Evolutionary conservation across 2,888 invertebrate species (phyloP).

Genomic region (Beris chalybata): DNA sequence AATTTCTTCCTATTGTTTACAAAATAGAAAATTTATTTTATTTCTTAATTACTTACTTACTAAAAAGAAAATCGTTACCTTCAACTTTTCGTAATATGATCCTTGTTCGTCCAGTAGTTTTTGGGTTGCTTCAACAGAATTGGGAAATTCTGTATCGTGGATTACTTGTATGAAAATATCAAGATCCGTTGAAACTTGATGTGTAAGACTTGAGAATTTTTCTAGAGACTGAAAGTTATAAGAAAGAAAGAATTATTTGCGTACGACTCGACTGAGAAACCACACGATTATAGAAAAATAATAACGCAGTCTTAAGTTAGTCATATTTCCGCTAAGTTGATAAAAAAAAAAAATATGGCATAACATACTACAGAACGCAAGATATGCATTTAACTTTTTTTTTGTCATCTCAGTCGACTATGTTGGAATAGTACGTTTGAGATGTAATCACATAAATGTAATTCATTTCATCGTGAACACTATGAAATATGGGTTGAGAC

Average conservation of each 20-base stretch:
- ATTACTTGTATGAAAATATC: conserved; percentile 86
- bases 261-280: neutral
- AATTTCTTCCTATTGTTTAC: conserved; percentile 71
- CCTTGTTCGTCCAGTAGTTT: conserved; percentile 83
- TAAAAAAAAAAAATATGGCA: neutral
- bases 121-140: conserved; percentile 88
- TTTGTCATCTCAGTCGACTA: no score
- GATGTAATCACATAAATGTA: no score
- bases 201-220: conserved; percentile 89
- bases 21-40: conserved; percentile 26
- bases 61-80: conserved; percentile 45
- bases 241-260: conserved; percentile 7
- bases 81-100: conserved; percentile 62
- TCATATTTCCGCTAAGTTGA: conserved; percentile 8
- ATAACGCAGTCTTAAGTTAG: neutral
- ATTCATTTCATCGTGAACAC: no score
- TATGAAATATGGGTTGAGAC: no score
- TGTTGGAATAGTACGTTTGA: no score
- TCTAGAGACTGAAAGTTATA: conserved; percentile 77
- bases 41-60: conserved; percentile 20
- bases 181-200: conserved; percentile 83
- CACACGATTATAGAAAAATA: conserved; percentile 8
- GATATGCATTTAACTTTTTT: no score
- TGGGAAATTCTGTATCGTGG: conserved; percentile 91
- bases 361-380: no score